Conservation (phyloP, 2,113 vertebrate species). For the Ciconia stormi region DNA sequence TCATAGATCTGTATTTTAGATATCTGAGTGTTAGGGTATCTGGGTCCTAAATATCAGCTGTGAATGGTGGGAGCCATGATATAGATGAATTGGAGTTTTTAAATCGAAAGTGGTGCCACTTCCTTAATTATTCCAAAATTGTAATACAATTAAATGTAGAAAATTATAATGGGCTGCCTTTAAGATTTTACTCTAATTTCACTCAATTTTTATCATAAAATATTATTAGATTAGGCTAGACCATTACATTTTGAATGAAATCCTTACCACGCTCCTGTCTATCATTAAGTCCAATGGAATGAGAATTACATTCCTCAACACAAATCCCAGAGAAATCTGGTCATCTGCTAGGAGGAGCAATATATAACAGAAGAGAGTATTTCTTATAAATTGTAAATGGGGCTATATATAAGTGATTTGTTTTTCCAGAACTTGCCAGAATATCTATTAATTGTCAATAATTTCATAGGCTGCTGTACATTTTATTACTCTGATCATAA, state of each 20-base stretch:
- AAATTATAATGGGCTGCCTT: background rate
- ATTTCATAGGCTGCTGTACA: background rate
- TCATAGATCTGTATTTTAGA: background rate
- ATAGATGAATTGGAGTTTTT: background rate
- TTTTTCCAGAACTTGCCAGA: background rate
- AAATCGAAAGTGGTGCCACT: background rate
- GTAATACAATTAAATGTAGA: background rate
- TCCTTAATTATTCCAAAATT: background rate
- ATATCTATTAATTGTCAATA: background rate
- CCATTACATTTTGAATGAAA: background rate
- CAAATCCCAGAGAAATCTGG: background rate
- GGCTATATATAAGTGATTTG: background rate
- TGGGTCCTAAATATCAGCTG: background rate
- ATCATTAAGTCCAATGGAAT: background rate
- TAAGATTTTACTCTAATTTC: background rate
- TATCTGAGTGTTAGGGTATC: background rate
- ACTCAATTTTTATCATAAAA: background rate
- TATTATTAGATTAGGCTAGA: background rate
- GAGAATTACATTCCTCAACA: background rate
- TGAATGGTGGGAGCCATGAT: background rate
- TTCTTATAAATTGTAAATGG: background rate
- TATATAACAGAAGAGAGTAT: background rate
- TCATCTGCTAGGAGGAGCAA: background rate
- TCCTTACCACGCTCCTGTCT: background rate
- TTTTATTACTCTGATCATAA: background rate